A percentile compares a stretch with the other conserved stretches of the same genome.
Evolutionary conservation across 2,797 vertebrate species (phyloP).

Genomic region (Diplodus sargus): DNA sequence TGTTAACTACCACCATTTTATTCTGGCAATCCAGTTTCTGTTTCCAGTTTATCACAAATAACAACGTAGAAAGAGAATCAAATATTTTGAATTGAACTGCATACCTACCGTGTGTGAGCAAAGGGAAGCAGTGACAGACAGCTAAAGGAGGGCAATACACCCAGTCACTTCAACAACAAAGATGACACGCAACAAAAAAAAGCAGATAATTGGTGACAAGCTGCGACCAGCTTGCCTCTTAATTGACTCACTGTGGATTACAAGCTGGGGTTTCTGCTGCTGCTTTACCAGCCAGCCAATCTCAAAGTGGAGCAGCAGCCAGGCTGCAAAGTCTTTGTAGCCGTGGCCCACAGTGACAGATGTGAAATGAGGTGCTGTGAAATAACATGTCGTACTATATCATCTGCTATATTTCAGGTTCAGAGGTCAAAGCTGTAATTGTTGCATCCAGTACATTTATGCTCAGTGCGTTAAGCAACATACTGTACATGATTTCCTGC

Average conservation of each 20-base stretch:
- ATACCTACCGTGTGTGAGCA: neutral
- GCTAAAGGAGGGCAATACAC: neutral
- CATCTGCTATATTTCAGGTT: neutral
- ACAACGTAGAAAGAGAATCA: neutral
- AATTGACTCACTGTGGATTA: conserved; percentile 51
- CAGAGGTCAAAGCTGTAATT: neutral
- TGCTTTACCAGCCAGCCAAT: conserved; percentile 28
- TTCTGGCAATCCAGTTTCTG: no score
- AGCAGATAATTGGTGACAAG: conserved; percentile 33
- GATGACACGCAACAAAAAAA: conserved; percentile 6
- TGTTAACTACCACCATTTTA: no score
- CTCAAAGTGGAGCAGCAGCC: conserved; percentile 17
- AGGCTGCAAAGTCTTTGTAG: conserved; percentile 3
- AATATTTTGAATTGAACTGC: neutral
- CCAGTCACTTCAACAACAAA: conserved; percentile 6
- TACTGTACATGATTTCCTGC: neutral
- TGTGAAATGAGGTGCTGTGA: conserved; percentile 13
- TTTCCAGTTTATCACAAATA: neutral
- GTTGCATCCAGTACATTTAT: neutral
- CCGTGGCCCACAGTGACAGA: conserved; percentile 10
- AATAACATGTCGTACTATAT: neutral
- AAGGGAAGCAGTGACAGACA: neutral
- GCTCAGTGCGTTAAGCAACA: neutral
- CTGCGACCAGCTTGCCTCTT: conserved; percentile 38
- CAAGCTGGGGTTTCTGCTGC: conserved; percentile 20